Evolutionary conservation across 2,888 invertebrate species (phyloP).

Genomic region (Parnassius apollo): DNA sequence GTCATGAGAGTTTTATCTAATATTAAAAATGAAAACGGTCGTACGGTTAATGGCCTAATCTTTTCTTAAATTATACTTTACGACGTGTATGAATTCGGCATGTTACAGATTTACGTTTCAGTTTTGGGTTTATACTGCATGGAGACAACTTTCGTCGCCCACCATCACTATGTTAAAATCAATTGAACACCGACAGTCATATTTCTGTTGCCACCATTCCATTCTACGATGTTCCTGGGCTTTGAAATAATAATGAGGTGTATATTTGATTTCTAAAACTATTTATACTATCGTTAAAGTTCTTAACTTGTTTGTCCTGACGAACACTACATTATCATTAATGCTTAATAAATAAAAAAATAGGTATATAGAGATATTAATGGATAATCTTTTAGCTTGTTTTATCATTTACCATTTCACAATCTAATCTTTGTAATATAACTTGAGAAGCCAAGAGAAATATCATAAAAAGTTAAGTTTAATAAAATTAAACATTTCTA

Average conservation of each 20-base stretch:
- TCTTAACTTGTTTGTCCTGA: neutral
- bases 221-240: slow-evolving; percentile 9
- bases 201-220: slow-evolving; percentile 23
- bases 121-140: slow-evolving; percentile 9
- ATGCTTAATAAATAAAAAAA: too few species aligned
- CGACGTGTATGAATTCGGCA: neutral
- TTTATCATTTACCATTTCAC: too few species aligned
- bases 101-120: slow-evolving; percentile 8
- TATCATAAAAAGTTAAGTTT: too few species aligned
- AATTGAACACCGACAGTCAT: slow-evolving; percentile 19
- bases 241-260: slow-evolving; percentile 10
- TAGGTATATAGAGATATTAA: too few species aligned
- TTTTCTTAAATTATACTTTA: neutral
- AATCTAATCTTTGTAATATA: too few species aligned
- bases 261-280: slow-evolving; percentile 2
- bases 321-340: too few species aligned
- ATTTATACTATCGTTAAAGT: neutral
- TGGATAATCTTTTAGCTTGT: too few species aligned
- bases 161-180: slow-evolving; percentile 16
- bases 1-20: too few species aligned
- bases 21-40: neutral
- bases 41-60: neutral
- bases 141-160: slow-evolving; percentile 21
- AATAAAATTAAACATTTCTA: too few species aligned
- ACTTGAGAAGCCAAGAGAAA: too few species aligned